phyloP scores from a whole-genome alignment of 2,797 vertebrate species.

The Karalla daura region DNA sequence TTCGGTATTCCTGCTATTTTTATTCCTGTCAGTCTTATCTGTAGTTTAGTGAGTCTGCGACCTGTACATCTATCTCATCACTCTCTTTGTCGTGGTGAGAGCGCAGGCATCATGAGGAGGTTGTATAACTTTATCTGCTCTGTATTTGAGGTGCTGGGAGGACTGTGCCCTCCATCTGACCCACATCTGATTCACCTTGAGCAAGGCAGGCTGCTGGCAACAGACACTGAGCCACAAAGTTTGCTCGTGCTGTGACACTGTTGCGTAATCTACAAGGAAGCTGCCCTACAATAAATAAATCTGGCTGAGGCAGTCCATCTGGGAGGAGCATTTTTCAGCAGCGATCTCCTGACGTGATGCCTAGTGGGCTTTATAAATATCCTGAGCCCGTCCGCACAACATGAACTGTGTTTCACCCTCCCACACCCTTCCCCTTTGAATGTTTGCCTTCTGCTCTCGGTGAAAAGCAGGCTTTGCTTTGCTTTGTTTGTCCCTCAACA shows the following conservation, averaged over 20 bases:
- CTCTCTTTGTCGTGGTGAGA: slow-evolving; percentile 59
- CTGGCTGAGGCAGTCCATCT: slow-evolving; percentile 76
- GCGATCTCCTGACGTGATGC: slow-evolving; percentile 77
- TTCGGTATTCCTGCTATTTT: slow-evolving; percentile 50
- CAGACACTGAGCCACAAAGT: slow-evolving; percentile 57
- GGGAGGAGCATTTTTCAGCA: slow-evolving; percentile 78
- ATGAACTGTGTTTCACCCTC: slow-evolving; percentile 84
- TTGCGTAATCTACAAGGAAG: slow-evolving; percentile 78
- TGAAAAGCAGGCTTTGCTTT: slow-evolving; percentile 81
- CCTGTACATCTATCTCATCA: slow-evolving; percentile 64
- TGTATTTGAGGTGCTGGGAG: slow-evolving; percentile 57
- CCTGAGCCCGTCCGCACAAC: slow-evolving; percentile 72
- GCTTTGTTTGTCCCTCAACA: slow-evolving; percentile 82
- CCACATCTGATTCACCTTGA: slow-evolving; percentile 80
- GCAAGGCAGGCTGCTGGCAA: slow-evolving; percentile 68
- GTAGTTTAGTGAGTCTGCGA: slow-evolving; percentile 38
- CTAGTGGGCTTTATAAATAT: slow-evolving; percentile 84
- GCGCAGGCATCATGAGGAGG: slow-evolving; percentile 44
- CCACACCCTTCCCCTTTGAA: slow-evolving; percentile 77
- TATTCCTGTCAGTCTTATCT: slow-evolving; percentile 53
- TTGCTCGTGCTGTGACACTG: slow-evolving; percentile 61
- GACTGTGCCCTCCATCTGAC: slow-evolving; percentile 75
- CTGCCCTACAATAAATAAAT: slow-evolving; percentile 77
- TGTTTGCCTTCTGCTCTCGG: slow-evolving; percentile 80
- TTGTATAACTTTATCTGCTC: slow-evolving; percentile 60